Base-by-base conservation (phyloP, 2,888 invertebrate genomes). In the Meliscaeva auricollis region DNA sequence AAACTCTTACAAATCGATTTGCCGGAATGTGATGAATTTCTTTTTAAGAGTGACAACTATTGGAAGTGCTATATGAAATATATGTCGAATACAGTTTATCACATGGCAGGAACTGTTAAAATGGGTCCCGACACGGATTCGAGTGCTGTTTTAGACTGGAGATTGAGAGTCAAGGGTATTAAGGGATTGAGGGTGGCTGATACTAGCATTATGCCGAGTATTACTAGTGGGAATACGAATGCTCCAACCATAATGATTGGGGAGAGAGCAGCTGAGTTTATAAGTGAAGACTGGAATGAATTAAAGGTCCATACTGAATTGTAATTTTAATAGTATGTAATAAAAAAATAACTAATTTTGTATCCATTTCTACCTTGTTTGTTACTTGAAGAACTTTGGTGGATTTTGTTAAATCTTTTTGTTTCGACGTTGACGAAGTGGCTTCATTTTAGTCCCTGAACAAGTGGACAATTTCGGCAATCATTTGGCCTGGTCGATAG, bases 231-330 rank as follows among this genome's bases (percentile, higher is more conserved):
- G 5, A 97, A 97, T 90, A 96, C 96, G 0, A 97, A 97, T 90
- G 97, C 96, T 0, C 96, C 97, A 0, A 94, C 95, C 0, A 95
- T 97, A 11, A 97, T 97, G 97, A 96, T 97, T 72, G 97, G 95
- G 0, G 97, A 97, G 90, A 96, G 96, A 88, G 96, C 94, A 0
- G 94, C 96, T 1, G 96, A 97, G 52, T 89, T 92, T 6, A 90
- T 92, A 5, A 88, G 87, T 8, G 79, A 89, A 58, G 89, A 91
- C 38, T 91, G 91, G 91, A 35, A 4, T 26, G 4, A 17, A 26
- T 3, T 4, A 26, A 26, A 26, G 15, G 7, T 0, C 0, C 35
- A 35, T 2, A 35, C 58, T 0, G 58, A 58, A 20, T 38, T 58
- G 13, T 58, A 26, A 32, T 26, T 4, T 26, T 26, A 26, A 26